Evolutionary conservation across 2,797 vertebrate species (phyloP), one percentile per base, ranked within the genome.

Genomic region (Esox masquinongy): DNA sequence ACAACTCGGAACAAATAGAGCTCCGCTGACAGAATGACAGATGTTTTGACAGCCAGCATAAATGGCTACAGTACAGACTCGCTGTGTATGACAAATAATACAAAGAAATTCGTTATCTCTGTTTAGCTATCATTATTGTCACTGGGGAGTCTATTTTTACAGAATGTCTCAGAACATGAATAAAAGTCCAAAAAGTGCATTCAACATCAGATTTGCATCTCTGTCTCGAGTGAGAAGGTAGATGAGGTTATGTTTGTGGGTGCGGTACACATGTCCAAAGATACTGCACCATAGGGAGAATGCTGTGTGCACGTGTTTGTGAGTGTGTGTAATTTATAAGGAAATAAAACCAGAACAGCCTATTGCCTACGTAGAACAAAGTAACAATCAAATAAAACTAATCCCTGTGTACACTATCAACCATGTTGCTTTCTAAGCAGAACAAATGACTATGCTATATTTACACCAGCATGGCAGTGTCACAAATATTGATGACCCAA

Each of bases 401-500:
- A 85, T 88, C 82, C 47, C 74, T 88, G 88, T 88, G 84, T 91
- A 91, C 80, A 86, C 84, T 87, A 6, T 3, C 80, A 88, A 86
- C 87, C 85, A 78, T 72, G 77, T 47, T 47, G 82, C 89, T 90
- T 87, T 88, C 86, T 78, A 66, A 90, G 90, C 85, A 88, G 89
- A 89, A 91, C 87, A 76, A 76, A 82, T 70, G 17, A 36, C 64
- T 81, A 75, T 88, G 87, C 87, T 88, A 87, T 90, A 90, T 89
- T 88, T 86, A 90, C 87, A 84, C 86, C 85, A 82, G 86, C 88
- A 80, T 75, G 80, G 79, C 88, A 85, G 82, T 87, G 88, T 87
- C 89, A 88, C 78, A 90, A 93, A 93, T 92, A 93, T 88, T 87
- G 92, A 94, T 90, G 90, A 91, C 88, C 88, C 78, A 79, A 74